Percentiles rank a stretch among this genome's conserved stretches.
Evolutionary conservation across 1,140 invertebrate species (phyloP).

Genomic region (Drosophila malerkotliana): DNA sequence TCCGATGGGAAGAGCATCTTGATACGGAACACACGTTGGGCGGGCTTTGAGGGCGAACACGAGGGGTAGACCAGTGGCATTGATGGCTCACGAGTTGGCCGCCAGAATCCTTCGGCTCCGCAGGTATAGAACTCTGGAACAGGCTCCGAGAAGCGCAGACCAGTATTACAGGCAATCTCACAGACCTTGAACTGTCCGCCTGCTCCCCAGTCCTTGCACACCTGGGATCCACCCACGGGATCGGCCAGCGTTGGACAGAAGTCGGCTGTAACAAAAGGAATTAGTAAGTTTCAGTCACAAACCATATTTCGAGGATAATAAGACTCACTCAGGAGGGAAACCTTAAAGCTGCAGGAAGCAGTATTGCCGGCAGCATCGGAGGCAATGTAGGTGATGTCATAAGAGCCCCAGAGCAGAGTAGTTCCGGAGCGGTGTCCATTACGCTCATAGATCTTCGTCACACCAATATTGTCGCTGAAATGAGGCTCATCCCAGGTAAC

Average conservation of each 20-base stretch:
- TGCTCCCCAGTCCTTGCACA: constrained; percentile 97
- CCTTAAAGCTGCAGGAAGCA: constrained; percentile 96
- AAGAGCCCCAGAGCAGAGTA: constrained; percentile 95
- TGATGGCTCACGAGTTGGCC: constrained; percentile 91
- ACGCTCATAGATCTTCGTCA: constrained; percentile 92
- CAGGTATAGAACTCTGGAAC: constrained; percentile 98
- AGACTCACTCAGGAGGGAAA: constrained; percentile 93
- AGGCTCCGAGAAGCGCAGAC: constrained; percentile 94
- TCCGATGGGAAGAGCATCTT: constrained; percentile 97
- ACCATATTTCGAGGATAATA: not conserved
- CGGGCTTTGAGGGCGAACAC: constrained; percentile 92
- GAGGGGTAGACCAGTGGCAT: constrained; percentile 94
- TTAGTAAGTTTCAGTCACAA: not conserved
- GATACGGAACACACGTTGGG: constrained; percentile 96
- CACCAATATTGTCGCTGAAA: constrained; percentile 94
- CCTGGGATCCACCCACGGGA: constrained; percentile 94
- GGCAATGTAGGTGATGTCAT: constrained; percentile 96
- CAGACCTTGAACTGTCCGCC: constrained; percentile 96
- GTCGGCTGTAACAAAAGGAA: constrained; percentile 87
- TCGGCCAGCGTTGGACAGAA: constrained; percentile 94
- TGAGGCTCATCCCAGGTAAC: constrained; percentile 97
- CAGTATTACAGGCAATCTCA: constrained; percentile 94
- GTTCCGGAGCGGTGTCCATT: constrained; percentile 95
- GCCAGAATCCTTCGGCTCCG: constrained; percentile 97
- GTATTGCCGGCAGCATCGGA: constrained; percentile 95